Evolutionary conservation across 2,888 invertebrate genomes (phyloP), one percentile per base, ranked within the genome.

Genomic region (Eupeodes luniger): DNA sequence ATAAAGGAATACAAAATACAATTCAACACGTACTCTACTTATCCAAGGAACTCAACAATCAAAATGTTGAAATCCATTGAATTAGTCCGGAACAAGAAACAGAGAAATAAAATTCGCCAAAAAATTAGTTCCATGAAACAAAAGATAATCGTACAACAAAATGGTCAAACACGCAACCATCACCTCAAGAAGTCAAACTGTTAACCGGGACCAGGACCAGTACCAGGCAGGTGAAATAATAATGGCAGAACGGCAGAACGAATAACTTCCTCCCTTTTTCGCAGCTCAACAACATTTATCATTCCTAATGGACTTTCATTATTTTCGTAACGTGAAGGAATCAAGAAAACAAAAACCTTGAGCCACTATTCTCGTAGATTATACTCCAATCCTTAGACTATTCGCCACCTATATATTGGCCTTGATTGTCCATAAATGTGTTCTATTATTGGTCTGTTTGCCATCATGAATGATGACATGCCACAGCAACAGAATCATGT

Each of bases 221-320:
- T 3, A 40, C 9, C 9, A 9, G 40, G 9, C 88, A 88, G 88
- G 88, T 88, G 75, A 84, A 84, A 77, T 74, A 66, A 66, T 16
- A 87, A 88, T 85, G 78, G 74, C 59, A 53, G 27, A 27, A 53
- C 64, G 69, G 74, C 59, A 53, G 27, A 27, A 53, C 64, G 69
- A 69, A 78, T 14, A 55, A 62, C 67, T 72, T 77, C 77, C 81
- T 81, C 77, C 40, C 61, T 80, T 67, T 76, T 59, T 72, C 66
- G 27, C 55, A 76, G 76, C 47, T 62, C 74, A 70, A 77, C 88
- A 85, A 85, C 88, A 88, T 85, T 88, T 85, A 85, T 88, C 85
- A 85, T 69, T 88, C 67, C 85, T 85, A 88, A 88, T 88, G 27
- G 85, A 85, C 78, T 88, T 88, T 81, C 85, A 88, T 88, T 88